Evolutionary conservation across 2,888 invertebrate genomes (phyloP).

Genomic region (Eilema depressum): DNA sequence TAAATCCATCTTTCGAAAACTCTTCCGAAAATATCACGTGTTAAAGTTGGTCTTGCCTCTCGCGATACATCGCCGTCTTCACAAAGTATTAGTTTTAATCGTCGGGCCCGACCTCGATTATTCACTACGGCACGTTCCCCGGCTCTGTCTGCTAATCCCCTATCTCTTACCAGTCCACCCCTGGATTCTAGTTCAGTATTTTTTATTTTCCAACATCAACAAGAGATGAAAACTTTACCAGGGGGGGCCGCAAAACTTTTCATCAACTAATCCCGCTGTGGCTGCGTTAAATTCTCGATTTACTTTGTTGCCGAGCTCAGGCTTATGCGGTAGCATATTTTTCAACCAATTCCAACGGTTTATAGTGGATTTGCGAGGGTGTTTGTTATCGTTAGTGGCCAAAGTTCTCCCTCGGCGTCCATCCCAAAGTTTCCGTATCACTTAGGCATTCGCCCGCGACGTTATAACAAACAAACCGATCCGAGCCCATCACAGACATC

Average conservation of each 20-base stretch:
- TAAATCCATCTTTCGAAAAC: slow-evolving; percentile 32
- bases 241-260: slow-evolving; percentile 69
- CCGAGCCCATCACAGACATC: slow-evolving; percentile 27
- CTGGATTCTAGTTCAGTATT: slow-evolving; percentile 62
- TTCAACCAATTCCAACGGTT: slow-evolving; percentile 74
- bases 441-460: slow-evolving; percentile 23
- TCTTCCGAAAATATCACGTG: slow-evolving; percentile 35
- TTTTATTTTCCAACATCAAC: slow-evolving; percentile 77
- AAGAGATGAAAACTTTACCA: slow-evolving; percentile 80
- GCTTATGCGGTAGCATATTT: slow-evolving; percentile 80
- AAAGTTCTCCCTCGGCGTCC: slow-evolving; percentile 55
- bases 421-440: slow-evolving; percentile 36
- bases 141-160: slow-evolving; percentile 62
- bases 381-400: slow-evolving; percentile 77
- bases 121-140: slow-evolving; percentile 65
- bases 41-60: slow-evolving; percentile 28
- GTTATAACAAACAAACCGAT: slow-evolving; percentile 46
- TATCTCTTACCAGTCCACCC: slow-evolving; percentile 58
- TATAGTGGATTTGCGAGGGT: slow-evolving; percentile 71
- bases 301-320: slow-evolving; percentile 77
- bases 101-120: slow-evolving; percentile 62
- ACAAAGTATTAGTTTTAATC: slow-evolving; percentile 67
- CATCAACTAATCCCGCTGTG: slow-evolving; percentile 79
- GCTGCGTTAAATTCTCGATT: slow-evolving; percentile 81
- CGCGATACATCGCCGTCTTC: slow-evolving; percentile 55